A percentile compares a stretch with the other conserved stretches of the same genome.
Conservation (phyloP, 2,888 invertebrate species). For the Dryomyza anilis region DNA sequence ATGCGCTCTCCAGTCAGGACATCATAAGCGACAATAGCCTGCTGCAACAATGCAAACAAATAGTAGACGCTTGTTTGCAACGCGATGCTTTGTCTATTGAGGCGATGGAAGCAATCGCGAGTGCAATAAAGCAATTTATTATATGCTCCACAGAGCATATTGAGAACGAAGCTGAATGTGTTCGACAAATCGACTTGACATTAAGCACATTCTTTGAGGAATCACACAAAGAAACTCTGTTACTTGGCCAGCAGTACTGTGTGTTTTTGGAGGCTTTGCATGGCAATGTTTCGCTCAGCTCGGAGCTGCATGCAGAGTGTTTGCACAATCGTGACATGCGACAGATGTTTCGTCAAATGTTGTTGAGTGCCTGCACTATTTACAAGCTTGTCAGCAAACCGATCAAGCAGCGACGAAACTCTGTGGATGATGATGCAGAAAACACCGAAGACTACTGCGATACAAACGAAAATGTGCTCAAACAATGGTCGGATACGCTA, state of each 20-base stretch:
- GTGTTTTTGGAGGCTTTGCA: slow-evolving; percentile 48
- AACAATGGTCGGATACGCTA: slow-evolving; percentile 51
- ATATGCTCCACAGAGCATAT: slow-evolving; percentile 54
- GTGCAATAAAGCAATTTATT: slow-evolving; percentile 51
- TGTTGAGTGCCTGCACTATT: slow-evolving; percentile 49
- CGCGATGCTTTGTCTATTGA: slow-evolving; percentile 29
- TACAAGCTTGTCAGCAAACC: slow-evolving; percentile 50
- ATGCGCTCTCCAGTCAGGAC: slow-evolving; percentile 61
- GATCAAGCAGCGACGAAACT: slow-evolving; percentile 25
- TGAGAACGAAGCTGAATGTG: slow-evolving; percentile 42
- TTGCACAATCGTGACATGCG: slow-evolving; percentile 34
- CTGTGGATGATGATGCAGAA: slow-evolving; percentile 39
- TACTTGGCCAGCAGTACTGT: slow-evolving; percentile 41
- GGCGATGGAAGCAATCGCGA: slow-evolving; percentile 47
- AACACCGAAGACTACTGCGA: slow-evolving; percentile 54
- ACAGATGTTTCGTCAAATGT: slow-evolving; percentile 41
- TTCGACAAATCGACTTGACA: slow-evolving; percentile 44
- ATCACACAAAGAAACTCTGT: slow-evolving; percentile 26
- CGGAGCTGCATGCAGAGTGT: slow-evolving; percentile 35
- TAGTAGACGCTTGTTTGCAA: slow-evolving; percentile 42
- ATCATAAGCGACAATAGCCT: slow-evolving; percentile 46
- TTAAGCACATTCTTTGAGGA: slow-evolving; percentile 34
- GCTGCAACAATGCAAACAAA: slow-evolving; percentile 43
- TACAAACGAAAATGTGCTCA: slow-evolving; percentile 50
- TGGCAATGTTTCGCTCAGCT: slow-evolving; percentile 37